phyloP scores from a whole-genome alignment of 64 coral and sea anemone genomes.

The Montipora efflorescens region DNA sequence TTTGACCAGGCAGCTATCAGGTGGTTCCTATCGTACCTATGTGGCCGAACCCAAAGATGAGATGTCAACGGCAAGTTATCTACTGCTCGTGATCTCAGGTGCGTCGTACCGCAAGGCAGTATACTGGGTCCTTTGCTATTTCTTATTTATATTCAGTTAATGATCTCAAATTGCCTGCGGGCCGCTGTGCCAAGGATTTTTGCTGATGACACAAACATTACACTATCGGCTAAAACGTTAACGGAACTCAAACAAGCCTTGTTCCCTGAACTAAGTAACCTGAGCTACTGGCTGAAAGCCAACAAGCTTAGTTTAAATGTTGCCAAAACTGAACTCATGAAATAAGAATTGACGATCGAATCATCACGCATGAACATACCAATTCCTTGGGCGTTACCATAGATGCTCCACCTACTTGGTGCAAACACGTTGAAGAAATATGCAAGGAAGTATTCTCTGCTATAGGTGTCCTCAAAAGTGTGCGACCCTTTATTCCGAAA shows the following conservation, averaged over 20 bases:
- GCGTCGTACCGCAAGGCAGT: conserved; percentile 24
- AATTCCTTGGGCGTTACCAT: conserved; percentile 25
- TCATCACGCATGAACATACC: conserved; percentile 1
- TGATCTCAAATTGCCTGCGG: conserved; percentile 36
- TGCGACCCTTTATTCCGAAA: conserved; percentile 41
- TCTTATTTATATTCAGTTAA: conserved; percentile 41
- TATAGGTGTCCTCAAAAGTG: conserved; percentile 42
- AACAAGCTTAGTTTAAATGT: conserved; percentile 59
- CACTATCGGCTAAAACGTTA: conserved; percentile 11
- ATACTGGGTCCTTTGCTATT: conserved; percentile 39
- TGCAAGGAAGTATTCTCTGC: conserved; percentile 26
- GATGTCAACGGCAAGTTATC: conserved; percentile 54
- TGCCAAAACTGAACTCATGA: conserved; percentile 41
- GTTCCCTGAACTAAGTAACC: conserved; percentile 3
- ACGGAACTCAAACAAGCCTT: not conserved
- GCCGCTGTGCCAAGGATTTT: conserved; percentile 26
- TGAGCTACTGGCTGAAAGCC: conserved; percentile 21
- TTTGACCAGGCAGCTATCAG: not conserved
- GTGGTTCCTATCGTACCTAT: conserved; percentile 46
- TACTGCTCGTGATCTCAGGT: conserved; percentile 3
- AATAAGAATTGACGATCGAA: conserved; percentile 22
- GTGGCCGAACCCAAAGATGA: conserved; percentile 40
- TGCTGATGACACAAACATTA: conserved; percentile 55
- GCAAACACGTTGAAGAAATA: conserved; percentile 47
- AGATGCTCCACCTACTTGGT: conserved; percentile 16